Percentiles rank a stretch among this genome's conserved stretches.
Evolutionary conservation across 2,113 vertebrate species (phyloP).

Genomic region (Leptodactylus fuscus): DNA sequence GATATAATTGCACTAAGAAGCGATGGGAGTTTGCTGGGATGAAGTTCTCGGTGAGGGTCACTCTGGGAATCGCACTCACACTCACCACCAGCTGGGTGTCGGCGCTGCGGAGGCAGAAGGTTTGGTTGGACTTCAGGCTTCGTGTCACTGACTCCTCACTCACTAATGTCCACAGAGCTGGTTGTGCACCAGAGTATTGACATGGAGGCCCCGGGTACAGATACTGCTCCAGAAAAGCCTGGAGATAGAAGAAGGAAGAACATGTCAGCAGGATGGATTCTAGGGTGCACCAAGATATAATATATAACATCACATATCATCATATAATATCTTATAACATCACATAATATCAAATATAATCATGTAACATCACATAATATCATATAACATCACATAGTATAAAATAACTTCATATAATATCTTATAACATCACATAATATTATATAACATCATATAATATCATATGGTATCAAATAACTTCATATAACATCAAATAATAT

Average conservation of each 20-base stretch:
- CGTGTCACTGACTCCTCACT: slow-evolving; percentile 80
- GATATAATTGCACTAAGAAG: slow-evolving; percentile 71
- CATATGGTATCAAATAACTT: too few relatives aligned
- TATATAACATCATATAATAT: too few relatives aligned
- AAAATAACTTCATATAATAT: too few relatives aligned
- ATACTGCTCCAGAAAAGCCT: slow-evolving; percentile 83
- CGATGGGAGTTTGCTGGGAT: slow-evolving; percentile 82
- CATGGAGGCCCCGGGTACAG: slow-evolving; percentile 76
- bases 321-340: too few relatives aligned
- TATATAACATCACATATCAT: too few relatives aligned
- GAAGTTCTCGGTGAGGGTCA: slow-evolving; percentile 81
- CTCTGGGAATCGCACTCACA: slow-evolving; percentile 83
- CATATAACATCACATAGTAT: too few relatives aligned
- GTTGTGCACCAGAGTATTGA: slow-evolving; percentile 76
- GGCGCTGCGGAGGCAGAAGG: slow-evolving; percentile 79
- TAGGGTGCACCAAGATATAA: too few relatives aligned
- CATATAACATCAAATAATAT: too few relatives aligned
- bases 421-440: too few relatives aligned
- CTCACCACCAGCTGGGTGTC: slow-evolving; percentile 81
- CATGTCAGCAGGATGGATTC: neutral
- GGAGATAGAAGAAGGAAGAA: neutral
- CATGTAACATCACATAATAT: too few relatives aligned
- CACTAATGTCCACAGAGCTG: slow-evolving; percentile 77
- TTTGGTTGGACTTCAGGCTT: slow-evolving; percentile 71
- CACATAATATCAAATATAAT: too few relatives aligned